Percentiles rank a stretch among this genome's conserved stretches.
Conservation (phyloP, 1,140 invertebrate genomes). For the Ericerus pela region DNA sequence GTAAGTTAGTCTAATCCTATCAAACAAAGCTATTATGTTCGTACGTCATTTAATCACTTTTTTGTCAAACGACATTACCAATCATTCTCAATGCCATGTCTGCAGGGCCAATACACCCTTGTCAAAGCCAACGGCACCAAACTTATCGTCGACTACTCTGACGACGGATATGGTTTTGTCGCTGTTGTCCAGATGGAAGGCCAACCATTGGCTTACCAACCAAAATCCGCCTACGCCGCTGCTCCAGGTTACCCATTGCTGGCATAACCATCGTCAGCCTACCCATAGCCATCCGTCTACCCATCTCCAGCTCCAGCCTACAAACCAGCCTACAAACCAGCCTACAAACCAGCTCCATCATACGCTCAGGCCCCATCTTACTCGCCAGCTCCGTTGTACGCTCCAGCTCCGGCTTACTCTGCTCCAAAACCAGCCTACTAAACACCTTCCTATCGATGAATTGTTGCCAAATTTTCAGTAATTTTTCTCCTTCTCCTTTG, state of each 20-base stretch:
- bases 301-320: slow-evolving; percentile 16
- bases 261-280: slow-evolving; percentile 10
- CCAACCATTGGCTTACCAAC: not conserved
- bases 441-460: not conserved
- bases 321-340: slow-evolving; percentile 23
- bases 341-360: slow-evolving; percentile 13
- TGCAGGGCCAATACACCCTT: slow-evolving; percentile 25
- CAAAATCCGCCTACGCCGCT: slow-evolving; percentile 12
- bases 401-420: slow-evolving; percentile 10
- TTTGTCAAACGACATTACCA: too few species aligned
- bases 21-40: too few species aligned
- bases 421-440: slow-evolving; percentile 7
- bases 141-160: slow-evolving; percentile 35
- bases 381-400: slow-evolving; percentile 4
- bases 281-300: slow-evolving; percentile 1
- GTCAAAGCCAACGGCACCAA: slow-evolving; percentile 41
- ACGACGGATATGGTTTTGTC: slow-evolving; percentile 32
- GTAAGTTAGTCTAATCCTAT: too few species aligned
- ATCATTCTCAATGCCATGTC: too few species aligned
- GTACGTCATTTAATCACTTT: too few species aligned
- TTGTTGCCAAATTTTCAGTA: not conserved
- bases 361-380: slow-evolving; percentile 11
- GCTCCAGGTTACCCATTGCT: slow-evolving; percentile 14
- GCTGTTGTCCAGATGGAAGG: slow-evolving; percentile 19
- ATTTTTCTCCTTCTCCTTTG: not conserved